A percentile compares a stretch with the other conserved stretches of the same genome.
Conservation (phyloP, 2,797 vertebrate species). For the Oreochromis mossambicus region DNA sequence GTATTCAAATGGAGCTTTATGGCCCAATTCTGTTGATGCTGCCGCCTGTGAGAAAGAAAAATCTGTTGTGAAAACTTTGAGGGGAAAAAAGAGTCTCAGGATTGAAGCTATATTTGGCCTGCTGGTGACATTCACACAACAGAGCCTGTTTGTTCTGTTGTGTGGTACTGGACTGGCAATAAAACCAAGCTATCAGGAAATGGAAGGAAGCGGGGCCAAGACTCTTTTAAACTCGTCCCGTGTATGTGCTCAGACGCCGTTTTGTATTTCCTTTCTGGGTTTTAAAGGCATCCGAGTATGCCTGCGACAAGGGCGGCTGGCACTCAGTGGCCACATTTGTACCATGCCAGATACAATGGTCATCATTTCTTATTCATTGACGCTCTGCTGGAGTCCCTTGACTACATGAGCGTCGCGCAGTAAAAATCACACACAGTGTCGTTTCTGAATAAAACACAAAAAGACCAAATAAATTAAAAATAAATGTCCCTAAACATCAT, state of each 20-base stretch:
- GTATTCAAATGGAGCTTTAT: slow-evolving; percentile 48
- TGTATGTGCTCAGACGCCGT: neutral
- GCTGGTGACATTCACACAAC: slow-evolving; percentile 18
- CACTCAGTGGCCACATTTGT: slow-evolving; percentile 11
- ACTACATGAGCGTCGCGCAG: neutral
- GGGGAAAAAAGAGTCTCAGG: neutral
- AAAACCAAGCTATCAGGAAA: slow-evolving; percentile 29
- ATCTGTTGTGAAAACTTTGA: slow-evolving; percentile 25
- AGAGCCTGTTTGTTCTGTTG: slow-evolving; percentile 49
- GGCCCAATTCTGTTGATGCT: slow-evolving; percentile 23
- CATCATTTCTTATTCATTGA: slow-evolving; percentile 55
- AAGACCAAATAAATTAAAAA: neutral
- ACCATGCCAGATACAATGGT: slow-evolving; percentile 15
- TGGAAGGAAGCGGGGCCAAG: slow-evolving; percentile 14
- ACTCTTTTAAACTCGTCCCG: neutral
- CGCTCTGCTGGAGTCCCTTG: slow-evolving; percentile 8
- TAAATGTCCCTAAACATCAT: neutral
- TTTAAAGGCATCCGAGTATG: slow-evolving; percentile 16
- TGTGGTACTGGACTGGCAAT: slow-evolving; percentile 20
- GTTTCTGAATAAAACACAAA: neutral
- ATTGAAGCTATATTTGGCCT: slow-evolving; percentile 20
- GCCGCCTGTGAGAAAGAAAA: neutral
- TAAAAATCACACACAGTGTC: neutral
- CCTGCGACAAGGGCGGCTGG: slow-evolving; percentile 17
- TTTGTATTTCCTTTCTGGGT: slow-evolving; percentile 4